Base-by-base conservation (phyloP, 2,888 invertebrate species). In the Pristionchus entomophagus region DNA sequence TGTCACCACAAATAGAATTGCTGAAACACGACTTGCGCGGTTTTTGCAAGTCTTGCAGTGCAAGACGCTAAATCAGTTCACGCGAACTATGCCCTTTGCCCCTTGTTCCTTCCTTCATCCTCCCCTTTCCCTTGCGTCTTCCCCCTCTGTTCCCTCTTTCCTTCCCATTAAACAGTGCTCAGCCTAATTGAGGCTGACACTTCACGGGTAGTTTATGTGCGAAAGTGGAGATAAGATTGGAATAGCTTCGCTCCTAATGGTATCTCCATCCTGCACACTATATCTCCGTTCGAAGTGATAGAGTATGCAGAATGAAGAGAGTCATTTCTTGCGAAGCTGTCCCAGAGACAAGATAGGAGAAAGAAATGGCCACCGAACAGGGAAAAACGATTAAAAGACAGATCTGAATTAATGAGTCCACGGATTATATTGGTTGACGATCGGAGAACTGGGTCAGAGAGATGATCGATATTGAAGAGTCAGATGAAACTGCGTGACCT, bases 171-270 rank as follows among this genome's bases (percentile, higher is more conserved):
- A 38, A 22, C 69, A 19, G 38, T 17, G 10, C 69, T 29, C 38
- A 35, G 69, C 38, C 69, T 69, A 69, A 69, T 69, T 69, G 38
- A 29, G 12, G 10, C 32, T 69, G 69, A 69, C 69, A 69, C 22
- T 38, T 32, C 5, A 38, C 32, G 69, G 10, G 69, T 38, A 69
- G 69, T 69, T 69, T 69, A 69, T 69, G 69, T 69, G 69, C 41
- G 69, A 69, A 69, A 69, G 69, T 62, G 29, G 62, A 26, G 32
- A 62, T 29, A 62, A 69, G 69, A 69, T 69, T 19, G n/a, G 38
- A 69, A n/a, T 2, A 41, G n/a, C n/a, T n/a, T n/a, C n/a, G n/a
- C n/a, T n/a, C n/a, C n/a, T n/a, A n/a, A n/a, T n/a, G n/a, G n/a
- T n/a, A n/a, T n/a, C n/a, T n/a, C n/a, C n/a, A n/a, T n/a, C n/a